Base-by-base conservation (phyloP, 2,888 invertebrate genomes). In the Perithous albicinctus region DNA sequence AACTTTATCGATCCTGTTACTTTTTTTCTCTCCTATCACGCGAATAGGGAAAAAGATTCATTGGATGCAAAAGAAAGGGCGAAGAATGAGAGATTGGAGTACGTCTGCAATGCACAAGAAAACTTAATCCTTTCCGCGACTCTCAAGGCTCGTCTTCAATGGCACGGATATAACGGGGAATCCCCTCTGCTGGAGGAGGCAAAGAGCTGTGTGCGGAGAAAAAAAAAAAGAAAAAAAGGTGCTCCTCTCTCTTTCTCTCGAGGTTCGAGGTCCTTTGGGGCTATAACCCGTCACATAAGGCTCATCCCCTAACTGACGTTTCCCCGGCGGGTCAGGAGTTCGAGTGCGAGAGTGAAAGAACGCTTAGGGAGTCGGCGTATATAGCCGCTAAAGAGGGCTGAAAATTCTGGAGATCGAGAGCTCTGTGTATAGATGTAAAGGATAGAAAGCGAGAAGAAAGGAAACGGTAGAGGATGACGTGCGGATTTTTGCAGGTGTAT, bases 251-350 rank as follows among this genome's bases (percentile, higher is more conserved):
- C n/a, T 69, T 63, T 43, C 69, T 77, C 73, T 74, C 81, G 82
- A 83, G 85, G 79, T 83, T 84, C 67, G 80, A 70, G 75, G 81
- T 86, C 73, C 66, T 76, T 78, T 54, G 84, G 78, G 86, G 78
- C 74, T 76, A 84, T 85, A 86, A 87, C 86, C 86, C 87, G 84
- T 86, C 87, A 85, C 86, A 84, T 85, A 85, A 87, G 87, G 85
- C 86, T 90, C 87, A 88, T 89, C 87, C 87, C 86, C 87, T 88
- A 88, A 89, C 87, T 83, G 87, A 86, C 85, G 82, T 87, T 86
- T 87, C 67, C 66, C 26, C 29, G 10, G n/a, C n/a, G 32, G 59
- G 41, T 12, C 46, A 63, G 48, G 54, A 18, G 18, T 8, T 43
- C 43, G 64, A 56, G 51, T 66, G 29, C 15, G 20, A 66, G 41